Conservation (phyloP, 2,113 vertebrate species). For the Bubo scandiacus region DNA sequence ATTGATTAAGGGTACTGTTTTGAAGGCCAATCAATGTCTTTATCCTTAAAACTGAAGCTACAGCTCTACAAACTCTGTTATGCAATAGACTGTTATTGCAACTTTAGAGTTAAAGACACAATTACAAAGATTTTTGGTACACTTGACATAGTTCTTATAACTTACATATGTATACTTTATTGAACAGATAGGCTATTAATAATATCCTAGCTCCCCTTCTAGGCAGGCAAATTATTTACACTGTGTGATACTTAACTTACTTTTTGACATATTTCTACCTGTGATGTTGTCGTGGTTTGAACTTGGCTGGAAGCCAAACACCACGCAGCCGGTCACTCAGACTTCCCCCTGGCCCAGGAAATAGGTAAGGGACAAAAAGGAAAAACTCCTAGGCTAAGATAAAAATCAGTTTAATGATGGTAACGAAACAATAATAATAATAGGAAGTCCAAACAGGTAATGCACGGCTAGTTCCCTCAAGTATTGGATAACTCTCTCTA, state of each 20-base stretch:
- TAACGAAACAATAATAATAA: too few species aligned
- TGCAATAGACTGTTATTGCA: not conserved
- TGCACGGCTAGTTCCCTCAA: too few species aligned
- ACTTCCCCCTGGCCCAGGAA: too few species aligned
- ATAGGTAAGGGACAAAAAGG: too few species aligned
- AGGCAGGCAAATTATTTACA: not conserved
- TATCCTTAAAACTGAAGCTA: not conserved
- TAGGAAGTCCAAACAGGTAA: too few species aligned
- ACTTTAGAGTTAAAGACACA: not conserved
- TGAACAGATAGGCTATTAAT: not conserved
- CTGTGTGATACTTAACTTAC: not conserved
- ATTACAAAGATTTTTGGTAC: not conserved
- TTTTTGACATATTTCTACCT: not conserved
- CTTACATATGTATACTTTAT: not conserved
- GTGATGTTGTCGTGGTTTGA: not conserved
- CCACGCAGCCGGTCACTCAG: too few species aligned
- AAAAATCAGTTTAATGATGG: too few species aligned
- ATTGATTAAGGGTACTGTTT: not conserved
- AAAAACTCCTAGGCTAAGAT: too few species aligned
- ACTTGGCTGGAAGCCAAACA: too few species aligned
- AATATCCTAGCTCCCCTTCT: not conserved
- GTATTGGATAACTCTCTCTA: too few species aligned
- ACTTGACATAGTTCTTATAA: not conserved
- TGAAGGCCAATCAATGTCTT: not conserved
- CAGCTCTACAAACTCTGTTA: not conserved